Evolutionary conservation across 1,140 invertebrate genomes (phyloP).

Genomic region (Neoseiulus cucumeris): DNA sequence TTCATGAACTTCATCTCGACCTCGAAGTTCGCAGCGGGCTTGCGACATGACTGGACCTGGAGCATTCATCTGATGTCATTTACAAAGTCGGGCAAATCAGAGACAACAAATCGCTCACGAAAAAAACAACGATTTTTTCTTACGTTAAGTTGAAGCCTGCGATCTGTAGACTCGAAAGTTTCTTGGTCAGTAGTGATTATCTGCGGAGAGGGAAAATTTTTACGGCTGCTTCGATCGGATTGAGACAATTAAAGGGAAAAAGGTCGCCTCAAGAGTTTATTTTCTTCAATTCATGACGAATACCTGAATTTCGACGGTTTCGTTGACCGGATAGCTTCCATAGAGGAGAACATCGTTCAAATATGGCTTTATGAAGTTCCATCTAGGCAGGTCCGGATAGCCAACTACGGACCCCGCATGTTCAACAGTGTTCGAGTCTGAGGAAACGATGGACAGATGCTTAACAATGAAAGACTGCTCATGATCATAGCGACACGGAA

Average conservation of each 20-base stretch:
- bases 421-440: too few relatives aligned
- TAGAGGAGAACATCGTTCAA: not conserved
- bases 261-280: too few relatives aligned
- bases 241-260: too few relatives aligned
- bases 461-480: too few relatives aligned
- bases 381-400: not conserved
- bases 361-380: not conserved
- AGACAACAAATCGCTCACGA: too few relatives aligned
- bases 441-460: too few relatives aligned
- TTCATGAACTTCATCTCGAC: constrained; percentile 71
- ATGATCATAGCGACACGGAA: too few relatives aligned
- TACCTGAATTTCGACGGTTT: not conserved
- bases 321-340: not conserved
- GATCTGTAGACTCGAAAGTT: not conserved
- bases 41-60: too few relatives aligned
- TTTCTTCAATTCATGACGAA: too few relatives aligned
- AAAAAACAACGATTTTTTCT: not conserved
- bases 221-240: too few relatives aligned
- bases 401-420: not conserved
- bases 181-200: not conserved
- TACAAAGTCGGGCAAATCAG: too few relatives aligned
- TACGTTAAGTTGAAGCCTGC: not conserved
- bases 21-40: constrained; percentile 32
- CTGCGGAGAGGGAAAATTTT: not conserved
- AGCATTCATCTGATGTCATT: too few relatives aligned